Base-by-base conservation (phyloP, 1,140 invertebrate genomes). In the Plodia interpunctella region DNA sequence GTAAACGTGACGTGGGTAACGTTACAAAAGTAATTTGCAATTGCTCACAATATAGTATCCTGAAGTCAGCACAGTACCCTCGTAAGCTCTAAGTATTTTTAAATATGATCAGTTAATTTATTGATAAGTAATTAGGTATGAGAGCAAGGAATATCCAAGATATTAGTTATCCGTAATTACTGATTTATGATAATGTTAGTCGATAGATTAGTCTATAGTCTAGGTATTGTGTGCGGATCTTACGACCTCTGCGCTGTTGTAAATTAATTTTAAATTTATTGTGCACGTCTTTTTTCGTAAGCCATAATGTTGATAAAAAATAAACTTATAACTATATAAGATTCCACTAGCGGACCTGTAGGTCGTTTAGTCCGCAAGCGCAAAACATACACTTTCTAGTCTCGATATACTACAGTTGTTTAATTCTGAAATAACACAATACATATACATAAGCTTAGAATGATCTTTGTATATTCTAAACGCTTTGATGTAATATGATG, bases 121-220 rank as follows among this genome's bases (percentile, higher is more conserved):
- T 86, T 79, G 57, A 6, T 84, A 87, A 81, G 84, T 71, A 83
- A 76, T 75, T 76, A 74, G 72, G 71, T 83, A 85, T 80, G 80
- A 81, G 72, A 80, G 74, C 69, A 78, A 79, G 76, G 71, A 83
- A 88, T 87, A 88, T 88, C 83, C 80, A 87, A 87, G 82, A 88
- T 88, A 85, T 86, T 83, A 53, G 68, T 70, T 76, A 80, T 78
- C 70, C 76, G 72, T 72, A 63, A 76, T 65, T 72, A 75, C 70
- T 50, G 52, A 71, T 60, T 72, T 73, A 73, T 73, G 58, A 67
- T 77, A 75, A 63, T 68, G 50, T 72, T 82, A 80, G 66, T 76
- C 63, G 60, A 54, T 80, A 79, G 73, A 61, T 68, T 32, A 32
- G 30, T 32, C 30, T 51, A 68, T 85, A 79, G 74, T 61, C 70